Evolutionary conservation across 2,888 invertebrate genomes (phyloP).

Genomic region (Sthenelais limicola): DNA sequence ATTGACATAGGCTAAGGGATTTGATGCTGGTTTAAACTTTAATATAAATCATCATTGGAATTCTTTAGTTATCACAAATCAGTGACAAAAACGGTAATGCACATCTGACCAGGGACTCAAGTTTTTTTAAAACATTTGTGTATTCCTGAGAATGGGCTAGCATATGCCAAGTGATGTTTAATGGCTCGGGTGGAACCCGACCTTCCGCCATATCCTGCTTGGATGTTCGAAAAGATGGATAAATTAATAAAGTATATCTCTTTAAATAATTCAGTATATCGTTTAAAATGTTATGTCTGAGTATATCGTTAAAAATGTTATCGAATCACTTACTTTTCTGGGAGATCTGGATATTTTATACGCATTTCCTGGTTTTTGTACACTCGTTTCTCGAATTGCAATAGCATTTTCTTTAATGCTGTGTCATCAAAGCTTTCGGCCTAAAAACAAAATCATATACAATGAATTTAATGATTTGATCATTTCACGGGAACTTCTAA

Average conservation of each 20-base stretch:
- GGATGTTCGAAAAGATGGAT: not conserved
- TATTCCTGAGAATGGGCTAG: too few species aligned
- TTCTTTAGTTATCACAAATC: too few species aligned
- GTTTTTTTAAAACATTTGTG: too few species aligned
- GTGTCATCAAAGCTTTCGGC: slow-evolving; percentile 91
- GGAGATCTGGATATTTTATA: slow-evolving; percentile 96
- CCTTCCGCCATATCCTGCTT: not conserved
- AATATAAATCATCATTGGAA: not conserved
- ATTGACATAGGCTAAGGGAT: not conserved
- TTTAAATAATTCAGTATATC: too few species aligned
- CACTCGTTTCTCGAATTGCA: slow-evolving; percentile 94
- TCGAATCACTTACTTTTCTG: slow-evolving; percentile 87
- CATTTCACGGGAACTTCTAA: too few species aligned
- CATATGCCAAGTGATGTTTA: not conserved
- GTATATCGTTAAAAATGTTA: not conserved
- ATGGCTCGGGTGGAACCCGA: not conserved
- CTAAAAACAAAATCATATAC: slow-evolving; percentile 68
- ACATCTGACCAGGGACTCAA: too few species aligned
- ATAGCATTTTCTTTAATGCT: slow-evolving; percentile 87
- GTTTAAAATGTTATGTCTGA: too few species aligned
- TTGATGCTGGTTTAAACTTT: slow-evolving; percentile 10
- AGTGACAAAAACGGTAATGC: too few species aligned
- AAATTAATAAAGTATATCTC: not conserved
- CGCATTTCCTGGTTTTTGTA: slow-evolving; percentile 97
- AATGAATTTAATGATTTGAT: too few species aligned